These are phyloP conservation scores for Pediacus dermestoides DNA, from an alignment of 2,888 invertebrate species.

Conservation along the genomic window DNA sequence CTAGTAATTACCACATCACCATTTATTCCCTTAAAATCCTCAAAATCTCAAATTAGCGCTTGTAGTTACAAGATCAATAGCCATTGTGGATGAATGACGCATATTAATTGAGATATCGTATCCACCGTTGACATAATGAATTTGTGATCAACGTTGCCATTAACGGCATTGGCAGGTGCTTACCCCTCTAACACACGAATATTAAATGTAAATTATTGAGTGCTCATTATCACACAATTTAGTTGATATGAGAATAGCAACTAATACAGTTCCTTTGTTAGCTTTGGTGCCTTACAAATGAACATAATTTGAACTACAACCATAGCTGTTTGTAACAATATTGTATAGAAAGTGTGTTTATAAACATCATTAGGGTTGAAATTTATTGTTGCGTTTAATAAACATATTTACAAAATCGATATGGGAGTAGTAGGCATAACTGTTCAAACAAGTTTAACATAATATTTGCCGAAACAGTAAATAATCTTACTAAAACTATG, in stretches of 20 bases:
- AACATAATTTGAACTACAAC: too few relatives aligned
- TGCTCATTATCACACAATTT: not conserved
- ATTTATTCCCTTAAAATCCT: too few relatives aligned
- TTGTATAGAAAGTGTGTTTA: too few relatives aligned
- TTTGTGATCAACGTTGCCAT: constrained; percentile 39
- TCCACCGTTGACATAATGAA: constrained; percentile 41
- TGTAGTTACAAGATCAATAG: constrained; percentile 7
- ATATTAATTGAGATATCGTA: constrained; percentile 40
- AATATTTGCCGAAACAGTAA: constrained; percentile 3
- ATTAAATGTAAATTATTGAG: constrained; percentile 17
- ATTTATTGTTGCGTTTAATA: too few relatives aligned
- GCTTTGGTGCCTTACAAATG: too few relatives aligned
- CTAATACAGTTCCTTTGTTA: too few relatives aligned
- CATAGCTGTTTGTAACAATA: too few relatives aligned
- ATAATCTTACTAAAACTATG: not conserved
- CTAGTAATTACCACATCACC: too few relatives aligned
- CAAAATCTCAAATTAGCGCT: not conserved
- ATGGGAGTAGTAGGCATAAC: too few relatives aligned
- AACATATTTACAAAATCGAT: too few relatives aligned
- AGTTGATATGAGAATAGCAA: too few relatives aligned
- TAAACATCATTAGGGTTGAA: too few relatives aligned
- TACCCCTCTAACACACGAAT: constrained; percentile 20
- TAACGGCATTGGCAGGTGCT: constrained; percentile 37
- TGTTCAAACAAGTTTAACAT: constrained; percentile 4
- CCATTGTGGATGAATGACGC: constrained; percentile 29